Base-by-base conservation (phyloP, 2,797 vertebrate genomes). In the Catharus ustulatus region DNA sequence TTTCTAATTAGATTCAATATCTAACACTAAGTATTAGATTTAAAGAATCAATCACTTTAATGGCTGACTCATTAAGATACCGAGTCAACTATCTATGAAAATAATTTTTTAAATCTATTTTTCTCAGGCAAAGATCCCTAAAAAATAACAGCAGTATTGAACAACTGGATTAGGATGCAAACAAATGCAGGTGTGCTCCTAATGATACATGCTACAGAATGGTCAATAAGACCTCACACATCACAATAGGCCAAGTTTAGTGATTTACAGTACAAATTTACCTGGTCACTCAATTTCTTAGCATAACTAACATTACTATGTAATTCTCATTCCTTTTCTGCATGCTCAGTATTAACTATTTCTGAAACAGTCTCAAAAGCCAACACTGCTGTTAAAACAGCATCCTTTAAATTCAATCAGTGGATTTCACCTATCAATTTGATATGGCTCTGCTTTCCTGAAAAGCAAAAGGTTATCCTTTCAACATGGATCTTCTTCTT, bases 31-130 rank as follows among this genome's bases (percentile, higher is more conserved):
- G 58, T 74, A 87, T 59, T 71, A 71, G 52, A 87, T 85, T 89
- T 83, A 94, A 89, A 61, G 52, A 85, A 74, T 85, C 67, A 73
- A 73, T 79, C 72, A 48, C 43, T 79, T 77, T 52, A 90, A 69
- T 48, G 59, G 45, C 17, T 82, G 48, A 55, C 11, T 87, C 51
- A 73, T 64, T 82, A 77, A 69, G 27, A 66, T 59, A 59, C 4
- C 59, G 49, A 87, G 27, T 72, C 38, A 85, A 71, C 4, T 51
- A 48, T 16, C 32, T 61, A 74, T 19, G 54, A 71, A 91, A 93
- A 85, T 36, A 3, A 75, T 68, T 87, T 87, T 85, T 36, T 1
- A 74, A 71, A 81, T 51, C 71, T 13, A 40, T 80, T 85, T 87
- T 87, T 67, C 71, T 91, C 57, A 73, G 21, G 48, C 42, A 83